These are phyloP conservation scores for Cheilosia vernalis DNA, from an alignment of 2,888 invertebrate species.

Conservation along the genomic window DNA sequence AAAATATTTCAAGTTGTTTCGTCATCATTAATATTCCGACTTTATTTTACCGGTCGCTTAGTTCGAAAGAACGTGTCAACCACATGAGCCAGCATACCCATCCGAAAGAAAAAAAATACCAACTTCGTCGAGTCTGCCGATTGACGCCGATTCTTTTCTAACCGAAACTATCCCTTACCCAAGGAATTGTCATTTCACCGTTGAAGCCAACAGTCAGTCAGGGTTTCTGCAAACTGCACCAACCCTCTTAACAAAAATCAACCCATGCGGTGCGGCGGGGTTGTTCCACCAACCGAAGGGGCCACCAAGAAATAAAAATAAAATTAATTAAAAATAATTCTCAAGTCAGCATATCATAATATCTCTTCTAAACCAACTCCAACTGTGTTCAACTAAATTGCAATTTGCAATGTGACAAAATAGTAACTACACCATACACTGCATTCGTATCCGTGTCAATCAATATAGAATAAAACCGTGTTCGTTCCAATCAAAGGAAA, in stretches of 20 bases:
- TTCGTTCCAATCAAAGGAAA: slow-evolving; percentile 40
- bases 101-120: slow-evolving; percentile 20
- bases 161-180: slow-evolving; percentile 66
- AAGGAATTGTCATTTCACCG: slow-evolving; percentile 68
- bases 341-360: slow-evolving; percentile 48
- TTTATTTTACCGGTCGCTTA: slow-evolving; percentile 53
- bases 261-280: slow-evolving; percentile 71
- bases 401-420: slow-evolving; percentile 58
- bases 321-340: not conserved
- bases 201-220: slow-evolving; percentile 59
- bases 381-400: slow-evolving; percentile 67
- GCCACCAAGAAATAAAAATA: slow-evolving; percentile 50
- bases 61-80: slow-evolving; percentile 55
- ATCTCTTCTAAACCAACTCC: slow-evolving; percentile 46
- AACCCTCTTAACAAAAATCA: slow-evolving; percentile 56
- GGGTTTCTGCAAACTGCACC: slow-evolving; percentile 69
- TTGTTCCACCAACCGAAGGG: slow-evolving; percentile 53
- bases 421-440: slow-evolving; percentile 61
- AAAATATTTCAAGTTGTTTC: slow-evolving; percentile 20
- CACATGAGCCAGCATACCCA: slow-evolving; percentile 40
- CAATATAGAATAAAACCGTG: slow-evolving; percentile 71
- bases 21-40: slow-evolving; percentile 24
- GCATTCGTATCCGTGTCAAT: slow-evolving; percentile 74
- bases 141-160: slow-evolving; percentile 28
- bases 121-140: slow-evolving; percentile 66